phyloP scores from a whole-genome alignment of 2,888 invertebrate species.

The Lasioglossum zephyrum region DNA sequence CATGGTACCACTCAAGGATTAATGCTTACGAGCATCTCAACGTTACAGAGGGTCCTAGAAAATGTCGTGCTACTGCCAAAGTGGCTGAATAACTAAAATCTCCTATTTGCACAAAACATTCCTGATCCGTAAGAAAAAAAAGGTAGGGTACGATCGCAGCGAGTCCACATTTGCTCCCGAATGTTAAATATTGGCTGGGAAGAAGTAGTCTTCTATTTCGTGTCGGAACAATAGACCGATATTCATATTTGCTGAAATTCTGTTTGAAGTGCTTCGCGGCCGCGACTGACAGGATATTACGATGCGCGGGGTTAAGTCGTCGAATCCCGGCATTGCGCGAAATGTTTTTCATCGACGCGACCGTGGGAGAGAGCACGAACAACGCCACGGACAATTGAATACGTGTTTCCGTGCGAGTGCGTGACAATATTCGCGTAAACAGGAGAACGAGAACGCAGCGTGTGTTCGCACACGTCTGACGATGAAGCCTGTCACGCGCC shows the following conservation, averaged over 20 bases:
- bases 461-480: conserved; percentile 51
- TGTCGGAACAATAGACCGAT: neutral
- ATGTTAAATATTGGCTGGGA: neutral
- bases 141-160: neutral
- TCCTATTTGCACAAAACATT: neutral
- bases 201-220: neutral
- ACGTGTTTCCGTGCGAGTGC: conserved; percentile 45
- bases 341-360: conserved; percentile 35
- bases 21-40: neutral
- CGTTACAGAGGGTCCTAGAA: neutral
- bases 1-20: neutral
- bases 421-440: conserved; percentile 49
- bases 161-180: neutral
- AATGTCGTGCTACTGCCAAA: neutral
- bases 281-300: neutral
- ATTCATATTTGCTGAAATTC: neutral
- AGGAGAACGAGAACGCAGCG: conserved; percentile 18
- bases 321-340: conserved; percentile 4
- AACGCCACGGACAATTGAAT: conserved; percentile 48
- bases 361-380: neutral
- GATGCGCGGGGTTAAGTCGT: neutral
- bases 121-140: neutral
- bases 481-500: conserved; percentile 63
- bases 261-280: neutral
- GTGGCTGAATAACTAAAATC: neutral